A percentile compares a stretch with the other conserved stretches of the same genome.
phyloP scores from a whole-genome alignment of 1,140 invertebrate genomes.

The Helicoverpa zea region DNA sequence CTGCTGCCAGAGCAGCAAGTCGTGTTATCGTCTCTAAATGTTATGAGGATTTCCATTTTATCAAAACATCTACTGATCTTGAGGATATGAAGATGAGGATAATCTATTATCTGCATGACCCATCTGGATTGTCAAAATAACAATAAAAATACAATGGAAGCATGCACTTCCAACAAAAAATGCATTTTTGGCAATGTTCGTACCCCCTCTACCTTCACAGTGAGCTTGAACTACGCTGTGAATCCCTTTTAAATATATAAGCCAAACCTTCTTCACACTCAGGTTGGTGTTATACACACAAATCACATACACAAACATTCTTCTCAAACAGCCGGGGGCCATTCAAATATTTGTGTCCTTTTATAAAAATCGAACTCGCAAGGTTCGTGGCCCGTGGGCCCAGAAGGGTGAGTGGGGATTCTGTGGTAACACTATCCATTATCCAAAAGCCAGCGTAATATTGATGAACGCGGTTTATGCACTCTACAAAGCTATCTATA shows the following conservation, averaged over 20 bases:
- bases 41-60: too few species aligned
- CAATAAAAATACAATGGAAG: too few species aligned
- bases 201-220: not conserved
- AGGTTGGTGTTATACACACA: constrained; percentile 15
- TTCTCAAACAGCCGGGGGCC: constrained; percentile 28
- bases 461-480: constrained; percentile 36
- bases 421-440: constrained; percentile 28
- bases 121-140: too few species aligned
- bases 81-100: too few species aligned
- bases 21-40: too few species aligned
- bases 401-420: not conserved
- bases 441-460: constrained; percentile 32
- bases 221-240: not conserved
- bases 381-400: not conserved
- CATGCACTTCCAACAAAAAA: too few species aligned
- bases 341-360: constrained; percentile 40
- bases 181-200: too few species aligned
- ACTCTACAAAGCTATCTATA: not conserved
- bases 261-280: constrained; percentile 7
- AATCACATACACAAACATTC: constrained; percentile 30
- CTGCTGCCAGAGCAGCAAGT: too few species aligned
- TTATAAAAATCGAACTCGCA: constrained; percentile 34
- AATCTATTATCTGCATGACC: too few species aligned
- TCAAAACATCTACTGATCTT: too few species aligned
- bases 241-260: constrained; percentile 24